Evolutionary conservation across 2,797 vertebrate genomes (phyloP), one percentile per base, ranked within the genome.

Genomic region (Silurus lanzhouensis): DNA sequence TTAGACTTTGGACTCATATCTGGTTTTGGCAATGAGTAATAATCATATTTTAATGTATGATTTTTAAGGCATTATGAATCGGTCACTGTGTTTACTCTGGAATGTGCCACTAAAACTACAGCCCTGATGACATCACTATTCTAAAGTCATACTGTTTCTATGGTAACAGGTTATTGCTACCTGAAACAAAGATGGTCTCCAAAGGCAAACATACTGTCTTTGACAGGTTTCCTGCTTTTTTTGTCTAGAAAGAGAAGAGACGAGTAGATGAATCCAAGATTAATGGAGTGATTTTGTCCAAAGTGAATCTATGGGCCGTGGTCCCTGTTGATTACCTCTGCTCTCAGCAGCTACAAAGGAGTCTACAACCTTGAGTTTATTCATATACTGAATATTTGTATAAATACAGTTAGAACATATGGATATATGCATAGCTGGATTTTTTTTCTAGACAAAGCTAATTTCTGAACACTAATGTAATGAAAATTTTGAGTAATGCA

Each of bases 201-300:
- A 87, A 91, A 89, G 92, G 90, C 87, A 89, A 89, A 91, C 85
- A 71, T 63, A 91, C 85, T 44, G 82, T 84, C 85, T 87, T 91
- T 92, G 91, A 90, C 75, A 89, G 82, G 83, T 91, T 90, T 90
- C 68, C 86, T 89, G 64, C 78, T 84, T 81, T 31, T 87, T 52
- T 82, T 82, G 81, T 52, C 75, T 48, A 25, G 63, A 74, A 88
- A 87, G 70, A 84, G 27, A 87, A 87, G 70, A 84, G 27, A 87
- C 60, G 48, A 58, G n/a, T 19, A 78, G 44, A 38, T 38, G 2
- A 38, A 38, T 38, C 31, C 31, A 38, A 38, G 20, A 83, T 85
- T 76, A 89, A 81, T 88, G 44, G 52, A 87, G 83, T 88, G 82
- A 90, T 88, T 85, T 86, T 83, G 78, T 88, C 67, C 75, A 82